Base-by-base conservation (phyloP, 1,140 invertebrate species). In the Gonatopus flavifemur region DNA sequence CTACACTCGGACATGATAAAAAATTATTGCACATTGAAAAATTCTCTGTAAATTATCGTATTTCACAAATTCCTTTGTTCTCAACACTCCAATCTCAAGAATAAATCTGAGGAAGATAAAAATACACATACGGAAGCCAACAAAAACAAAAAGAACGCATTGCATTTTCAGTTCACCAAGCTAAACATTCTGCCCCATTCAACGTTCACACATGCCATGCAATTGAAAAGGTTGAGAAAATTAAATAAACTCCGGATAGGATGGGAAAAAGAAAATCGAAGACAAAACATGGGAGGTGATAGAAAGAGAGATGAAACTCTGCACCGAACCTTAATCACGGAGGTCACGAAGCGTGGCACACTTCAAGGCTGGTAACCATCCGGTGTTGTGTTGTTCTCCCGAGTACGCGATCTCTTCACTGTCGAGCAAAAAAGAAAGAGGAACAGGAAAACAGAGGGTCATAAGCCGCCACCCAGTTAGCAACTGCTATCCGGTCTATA, bases 361-460 rank as follows among this genome's bases (percentile, higher is more conserved):
- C 56, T 74, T 75, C 64, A 78, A 65, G 74, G 73, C 66, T 70
- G 74, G 67, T 77, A 78, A 61, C 74, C 76, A 56, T 76, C 72
- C 57, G 74, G 65, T 46, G 71, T 72, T 37, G 72, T 72, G 68
- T 74, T 76, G 73, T 82, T 82, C 73, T 83, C 81, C 57, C 81
- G 75, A 59, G 81, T 83, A 60, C 81, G 81, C 62, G 81, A 82
- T 71, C 80, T 77, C 70, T 83, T 83, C 69, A 82, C 81, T 82
- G 72, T 66, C 52, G 55, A 57, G 65, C 65, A 71, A 57, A 76
- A 71, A 67, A 64, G 65, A 58, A 39, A 61, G 36, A 36, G 38
- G 39, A 42, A 54, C 49, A 63, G 52, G 52, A 57, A 69, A 62
- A 64, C 62, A 64, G 59, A n/a, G n/a, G n/a, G n/a, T n/a, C n/a